Base-by-base conservation (phyloP, 2,888 invertebrate genomes). In the Acleris emargana region DNA sequence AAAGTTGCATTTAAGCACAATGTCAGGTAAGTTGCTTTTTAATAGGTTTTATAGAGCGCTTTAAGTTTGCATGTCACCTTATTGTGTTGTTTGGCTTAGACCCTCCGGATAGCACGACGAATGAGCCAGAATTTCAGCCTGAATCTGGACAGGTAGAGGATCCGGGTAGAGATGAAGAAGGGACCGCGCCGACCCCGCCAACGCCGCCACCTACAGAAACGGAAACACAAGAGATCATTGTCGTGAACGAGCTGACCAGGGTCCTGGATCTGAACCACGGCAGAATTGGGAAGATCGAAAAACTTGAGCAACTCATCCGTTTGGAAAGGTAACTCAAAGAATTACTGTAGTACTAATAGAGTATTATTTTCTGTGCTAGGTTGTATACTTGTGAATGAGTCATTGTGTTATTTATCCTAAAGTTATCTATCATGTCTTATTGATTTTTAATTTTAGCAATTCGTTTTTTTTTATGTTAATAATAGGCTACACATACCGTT, bases 201-300 rank as follows among this genome's bases (percentile, higher is more conserved):
- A 82, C 87, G 0, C 87, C 89, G 2, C 85, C 88, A 0, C 73
- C 83, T 1, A 73, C 71, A 0, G 85, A 88, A 38, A 87, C 81
- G 62, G 86, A 91, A 13, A 83, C 93, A 0, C 95, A 94, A 71
- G 95, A 95, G 73, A 93, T 95, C 54, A 90, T 95, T 51, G 91
- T 95, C 43, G 93, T 95, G 43, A 94, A 96, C 82, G 95, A 95
- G 57, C 91, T 94, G 38, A 94, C 94, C 0, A 89, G 92, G 73
- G 95, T 95, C 77, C 86, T 99, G n/a, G 98, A 99, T 83, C 93
- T 99, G 71, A 98, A 98, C 86, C 99, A 99, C 82, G 96, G 96
- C 55, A 94, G 97, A 71, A 95, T 99, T 69, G 96, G 95, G 3
- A 96, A 96, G 82, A 93, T 99, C 69, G 96, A 97, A 77, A 96